phyloP scores from a whole-genome alignment of 1,140 invertebrate genomes.

The Aphaenogaster ashmeadi region DNA sequence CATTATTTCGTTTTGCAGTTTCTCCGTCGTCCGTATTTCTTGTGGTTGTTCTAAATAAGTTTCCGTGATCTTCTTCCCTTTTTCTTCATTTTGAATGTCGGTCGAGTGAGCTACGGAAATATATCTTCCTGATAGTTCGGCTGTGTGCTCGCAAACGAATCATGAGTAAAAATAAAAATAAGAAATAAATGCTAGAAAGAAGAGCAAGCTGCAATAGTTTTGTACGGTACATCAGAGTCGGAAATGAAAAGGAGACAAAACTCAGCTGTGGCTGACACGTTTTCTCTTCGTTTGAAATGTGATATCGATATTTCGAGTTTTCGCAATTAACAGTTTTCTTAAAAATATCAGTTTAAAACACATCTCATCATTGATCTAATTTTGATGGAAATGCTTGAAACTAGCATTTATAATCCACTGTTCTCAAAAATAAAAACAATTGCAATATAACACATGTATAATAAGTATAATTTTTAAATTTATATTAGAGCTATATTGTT shows the following conservation, averaged over 20 bases:
- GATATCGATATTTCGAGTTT: neutral
- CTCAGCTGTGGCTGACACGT: neutral
- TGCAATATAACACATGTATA: neutral
- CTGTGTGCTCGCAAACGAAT: neutral
- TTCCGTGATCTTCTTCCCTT: neutral
- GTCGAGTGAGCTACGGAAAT: conserved; percentile 11
- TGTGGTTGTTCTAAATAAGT: neutral
- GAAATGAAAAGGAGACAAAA: conserved; percentile 36
- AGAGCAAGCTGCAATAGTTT: neutral
- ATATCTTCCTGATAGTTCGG: conserved; percentile 19
- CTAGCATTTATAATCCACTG: neutral
- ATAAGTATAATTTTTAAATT: neutral
- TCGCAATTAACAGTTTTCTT: conserved; percentile 2
- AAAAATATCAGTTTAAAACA: neutral
- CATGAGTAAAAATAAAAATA: conserved; percentile 29
- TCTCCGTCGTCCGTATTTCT: neutral
- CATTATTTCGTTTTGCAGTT: conserved; percentile 43
- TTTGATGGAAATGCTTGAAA: neutral
- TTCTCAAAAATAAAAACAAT: neutral
- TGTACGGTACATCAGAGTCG: neutral
- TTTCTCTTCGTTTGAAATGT: neutral
- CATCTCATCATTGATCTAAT: neutral
- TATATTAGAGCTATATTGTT: no score
- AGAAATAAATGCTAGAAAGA: conserved; percentile 3
- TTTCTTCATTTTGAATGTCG: conserved; percentile 18